These are phyloP conservation scores for Temnothorax longispinosus DNA, from an alignment of 1,140 invertebrate species.

Conservation along the genomic window DNA sequence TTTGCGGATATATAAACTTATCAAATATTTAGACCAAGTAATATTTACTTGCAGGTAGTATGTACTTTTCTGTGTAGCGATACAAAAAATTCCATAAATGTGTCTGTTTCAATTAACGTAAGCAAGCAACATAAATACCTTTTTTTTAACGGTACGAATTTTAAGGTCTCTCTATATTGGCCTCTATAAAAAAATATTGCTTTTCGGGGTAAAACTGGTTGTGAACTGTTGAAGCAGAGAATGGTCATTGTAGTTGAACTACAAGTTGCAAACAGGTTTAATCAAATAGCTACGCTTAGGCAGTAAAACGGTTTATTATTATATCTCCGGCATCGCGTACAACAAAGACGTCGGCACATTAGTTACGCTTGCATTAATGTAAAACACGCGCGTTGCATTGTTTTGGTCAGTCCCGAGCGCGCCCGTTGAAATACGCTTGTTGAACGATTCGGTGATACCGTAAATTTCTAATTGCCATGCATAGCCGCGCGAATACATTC, in stretches of 20 bases:
- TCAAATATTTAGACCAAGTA: too few relatives aligned
- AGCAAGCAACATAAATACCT: background rate
- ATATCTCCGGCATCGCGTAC: background rate
- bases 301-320: constrained; percentile 45
- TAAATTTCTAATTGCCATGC: constrained; percentile 36
- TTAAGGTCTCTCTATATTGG: background rate
- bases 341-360: constrained; percentile 44
- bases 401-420: constrained; percentile 1
- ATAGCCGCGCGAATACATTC: background rate
- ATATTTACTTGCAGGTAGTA: too few relatives aligned
- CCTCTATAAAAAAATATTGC: background rate
- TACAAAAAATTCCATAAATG: background rate
- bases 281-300: constrained; percentile 18
- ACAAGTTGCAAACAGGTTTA: background rate
- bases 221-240: background rate
- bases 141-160: background rate
- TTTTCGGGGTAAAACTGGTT: background rate
- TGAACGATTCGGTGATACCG: constrained; percentile 39
- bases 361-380: constrained; percentile 52
- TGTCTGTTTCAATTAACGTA: background rate
- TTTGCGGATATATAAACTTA: too few relatives aligned
- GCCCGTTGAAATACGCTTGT: constrained; percentile 45
- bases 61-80: too few relatives aligned
- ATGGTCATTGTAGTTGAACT: background rate
- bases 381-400: constrained; percentile 34